Evolutionary conservation across 2,888 invertebrate genomes (phyloP).

Genomic region (Sminthurinus aureus): DNA sequence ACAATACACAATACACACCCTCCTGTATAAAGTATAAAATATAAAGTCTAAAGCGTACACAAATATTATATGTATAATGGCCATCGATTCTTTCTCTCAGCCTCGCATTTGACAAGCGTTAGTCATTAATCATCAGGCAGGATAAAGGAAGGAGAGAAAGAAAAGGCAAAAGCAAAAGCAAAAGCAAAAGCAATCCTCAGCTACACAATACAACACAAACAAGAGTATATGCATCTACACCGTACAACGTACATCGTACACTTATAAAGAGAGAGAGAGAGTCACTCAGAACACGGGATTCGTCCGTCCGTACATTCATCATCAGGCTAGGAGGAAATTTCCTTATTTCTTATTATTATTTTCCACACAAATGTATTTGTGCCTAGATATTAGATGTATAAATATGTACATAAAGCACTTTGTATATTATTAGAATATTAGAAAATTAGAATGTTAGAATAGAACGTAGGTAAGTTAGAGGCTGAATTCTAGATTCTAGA

Average conservation of each 20-base stretch:
- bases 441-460: background rate
- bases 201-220: constrained; percentile 11
- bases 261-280: background rate
- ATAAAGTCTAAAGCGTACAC: background rate
- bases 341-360: background rate
- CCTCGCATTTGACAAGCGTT: constrained; percentile 57
- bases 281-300: constrained; percentile 2
- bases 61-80: constrained; percentile 48
- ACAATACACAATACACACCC: background rate
- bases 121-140: constrained; percentile 58
- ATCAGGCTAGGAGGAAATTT: constrained; percentile 3
- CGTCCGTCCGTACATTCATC: background rate
- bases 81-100: constrained; percentile 56
- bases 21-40: background rate
- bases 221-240: background rate
- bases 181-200: constrained; percentile 1
- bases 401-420: too few relatives aligned
- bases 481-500: too few relatives aligned
- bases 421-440: background rate
- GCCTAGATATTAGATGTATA: too few relatives aligned
- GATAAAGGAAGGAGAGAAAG: constrained; percentile 28
- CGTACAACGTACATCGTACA: background rate
- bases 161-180: background rate
- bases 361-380: too few relatives aligned
- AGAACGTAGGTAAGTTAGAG: background rate